Base-by-base conservation (phyloP, 64 coral and sea anemone species). In the Trachythela sp. region DNA sequence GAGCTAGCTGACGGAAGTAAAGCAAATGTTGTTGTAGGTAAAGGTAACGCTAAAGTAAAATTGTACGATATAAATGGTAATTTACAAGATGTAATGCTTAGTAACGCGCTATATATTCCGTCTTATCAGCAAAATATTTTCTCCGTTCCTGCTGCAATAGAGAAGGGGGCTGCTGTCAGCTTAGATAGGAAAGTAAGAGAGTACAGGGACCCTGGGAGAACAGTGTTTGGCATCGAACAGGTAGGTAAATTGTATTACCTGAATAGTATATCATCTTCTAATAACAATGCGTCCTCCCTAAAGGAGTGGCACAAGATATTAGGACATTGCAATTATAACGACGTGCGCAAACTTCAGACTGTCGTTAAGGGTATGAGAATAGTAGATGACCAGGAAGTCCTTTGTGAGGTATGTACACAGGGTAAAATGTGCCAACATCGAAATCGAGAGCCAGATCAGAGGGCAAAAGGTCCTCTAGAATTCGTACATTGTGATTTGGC, bases 401-500 rank as follows among this genome's bases (percentile, higher is more conserved):
- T 20, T 70, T 88, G 87, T 88, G 54, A 88, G 72, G 48, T 88
- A 36, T 88, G 87, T 39, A 88, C 43, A n/a, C 30, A 41, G 43
- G 87, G 87, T 39, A 88, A 88, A 76, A 88, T 88, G 87, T 75
- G 67, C 22, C 87, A 88, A 58, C 13, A 43, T 41, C 34, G 59
- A 68, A 88, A 31, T 76, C 20, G 87, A 88, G 60, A n/a, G 59
- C 36, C 60, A 24, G 59, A 88, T 32, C 38, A 42, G 38, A 59
- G 38, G 40, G 87, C 87, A n/a, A 29, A 59, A 31, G 48, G n/a
- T 1, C 60, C 87, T 17, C 72, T 88, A 88, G 87, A 88, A 27
- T 88, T 88, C 43, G 59, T 88, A n/a, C 87, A 88, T 76, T 88
- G 87, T 36, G 60, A 88, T 30, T 42, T 88, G 41, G 87, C 87